These are phyloP conservation scores for Erannis defoliaria DNA, from an alignment of 2,888 invertebrate species.

Conservation along the genomic window DNA sequence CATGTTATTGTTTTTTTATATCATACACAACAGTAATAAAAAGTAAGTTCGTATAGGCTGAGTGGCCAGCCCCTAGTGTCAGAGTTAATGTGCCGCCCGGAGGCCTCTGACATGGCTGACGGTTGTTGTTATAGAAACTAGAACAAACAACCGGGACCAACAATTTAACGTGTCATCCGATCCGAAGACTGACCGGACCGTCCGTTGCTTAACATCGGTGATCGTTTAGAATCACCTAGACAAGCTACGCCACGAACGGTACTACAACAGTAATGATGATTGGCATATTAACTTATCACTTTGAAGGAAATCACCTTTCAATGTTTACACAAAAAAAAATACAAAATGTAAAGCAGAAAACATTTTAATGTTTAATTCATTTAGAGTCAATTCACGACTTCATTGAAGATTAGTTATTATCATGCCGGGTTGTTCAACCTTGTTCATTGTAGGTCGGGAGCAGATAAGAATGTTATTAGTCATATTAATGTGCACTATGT, in stretches of 20 bases:
- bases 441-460: conserved; percentile 45
- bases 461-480: conserved; percentile 42
- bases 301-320: background rate
- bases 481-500: conserved; percentile 37
- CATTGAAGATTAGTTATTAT: conserved; percentile 18
- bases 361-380: background rate
- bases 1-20: background rate
- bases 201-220: too few species aligned
- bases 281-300: conserved; percentile 1
- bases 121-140: too few species aligned
- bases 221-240: too few species aligned
- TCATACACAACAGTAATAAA: too few species aligned
- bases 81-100: too few species aligned
- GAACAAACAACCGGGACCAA: too few species aligned
- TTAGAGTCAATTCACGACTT: conserved; percentile 28
- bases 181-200: too few species aligned
- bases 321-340: background rate
- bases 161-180: too few species aligned
- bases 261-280: background rate
- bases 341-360: conserved; percentile 25
- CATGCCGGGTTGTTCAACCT: conserved; percentile 33
- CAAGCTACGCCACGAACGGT: too few species aligned
- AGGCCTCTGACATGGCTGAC: too few species aligned
- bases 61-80: too few species aligned
- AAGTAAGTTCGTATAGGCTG: too few species aligned